phyloP scores from a whole-genome alignment of 2,113 vertebrate species.

The Cyphomyrus discorhynchus region DNA sequence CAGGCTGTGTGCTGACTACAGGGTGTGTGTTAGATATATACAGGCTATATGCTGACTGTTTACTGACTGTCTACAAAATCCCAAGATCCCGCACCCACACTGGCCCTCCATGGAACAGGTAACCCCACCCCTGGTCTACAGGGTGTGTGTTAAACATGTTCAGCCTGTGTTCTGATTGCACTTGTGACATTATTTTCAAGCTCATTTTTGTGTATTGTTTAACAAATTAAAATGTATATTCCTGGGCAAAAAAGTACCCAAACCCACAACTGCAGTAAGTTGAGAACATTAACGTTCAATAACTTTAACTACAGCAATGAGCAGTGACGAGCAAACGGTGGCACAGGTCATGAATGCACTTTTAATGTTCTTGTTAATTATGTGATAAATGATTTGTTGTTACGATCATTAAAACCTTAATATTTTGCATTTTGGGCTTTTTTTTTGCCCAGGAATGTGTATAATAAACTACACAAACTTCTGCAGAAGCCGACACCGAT shows the following conservation, averaged over 20 bases:
- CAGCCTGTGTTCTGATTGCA: background rate
- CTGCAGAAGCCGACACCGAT: background rate
- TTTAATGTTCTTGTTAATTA: background rate
- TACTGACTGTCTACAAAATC: background rate
- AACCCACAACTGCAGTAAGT: background rate
- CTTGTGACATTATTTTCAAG: background rate
- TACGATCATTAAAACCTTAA: background rate
- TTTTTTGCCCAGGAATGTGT: background rate
- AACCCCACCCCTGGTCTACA: no score
- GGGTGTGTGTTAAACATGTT: background rate
- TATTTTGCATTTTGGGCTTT: background rate
- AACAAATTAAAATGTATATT: background rate
- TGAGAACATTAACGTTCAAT: no score
- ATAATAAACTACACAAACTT: background rate
- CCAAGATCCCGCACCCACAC: no score
- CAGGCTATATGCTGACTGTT: background rate
- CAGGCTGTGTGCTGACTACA: background rate
- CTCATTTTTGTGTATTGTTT: background rate
- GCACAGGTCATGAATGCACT: background rate
- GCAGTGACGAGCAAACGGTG: background rate
- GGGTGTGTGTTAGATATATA: no score
- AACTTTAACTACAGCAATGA: background rate
- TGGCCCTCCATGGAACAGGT: no score
- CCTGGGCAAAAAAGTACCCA: background rate
- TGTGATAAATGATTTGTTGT: background rate